Conservation (phyloP, 2,113 vertebrate species). For the Redunca redunca region DNA sequence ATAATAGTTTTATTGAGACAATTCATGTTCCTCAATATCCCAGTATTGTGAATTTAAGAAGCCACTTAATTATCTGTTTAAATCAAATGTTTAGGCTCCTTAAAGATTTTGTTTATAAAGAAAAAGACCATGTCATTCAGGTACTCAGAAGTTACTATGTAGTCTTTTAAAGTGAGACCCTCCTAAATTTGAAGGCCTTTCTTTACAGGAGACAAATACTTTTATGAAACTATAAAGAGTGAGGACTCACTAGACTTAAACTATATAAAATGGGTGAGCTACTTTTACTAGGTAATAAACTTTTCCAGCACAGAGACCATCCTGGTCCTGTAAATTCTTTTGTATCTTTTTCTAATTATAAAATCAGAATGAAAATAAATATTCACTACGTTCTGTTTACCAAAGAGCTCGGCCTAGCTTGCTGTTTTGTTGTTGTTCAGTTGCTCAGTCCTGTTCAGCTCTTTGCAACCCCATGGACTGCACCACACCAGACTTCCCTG, state of each 20-base stretch:
- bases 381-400: neutral
- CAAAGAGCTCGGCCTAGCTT: neutral
- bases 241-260: neutral
- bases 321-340: neutral
- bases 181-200: neutral
- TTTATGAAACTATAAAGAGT: neutral
- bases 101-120: neutral
- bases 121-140: neutral
- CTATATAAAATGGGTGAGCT: neutral
- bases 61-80: neutral
- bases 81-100: neutral
- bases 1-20: neutral
- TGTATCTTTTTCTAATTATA: neutral
- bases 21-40: neutral
- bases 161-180: neutral
- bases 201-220: neutral
- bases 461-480: neutral
- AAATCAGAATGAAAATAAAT: neutral
- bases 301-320: neutral
- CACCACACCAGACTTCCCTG: neutral
- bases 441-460: fast-evolving
- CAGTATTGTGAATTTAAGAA: neutral
- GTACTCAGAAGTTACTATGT: neutral
- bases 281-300: neutral
- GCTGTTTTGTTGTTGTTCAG: neutral